phyloP scores from a whole-genome alignment of 2,113 vertebrate species.

The Leptobrachium leishanense region DNA sequence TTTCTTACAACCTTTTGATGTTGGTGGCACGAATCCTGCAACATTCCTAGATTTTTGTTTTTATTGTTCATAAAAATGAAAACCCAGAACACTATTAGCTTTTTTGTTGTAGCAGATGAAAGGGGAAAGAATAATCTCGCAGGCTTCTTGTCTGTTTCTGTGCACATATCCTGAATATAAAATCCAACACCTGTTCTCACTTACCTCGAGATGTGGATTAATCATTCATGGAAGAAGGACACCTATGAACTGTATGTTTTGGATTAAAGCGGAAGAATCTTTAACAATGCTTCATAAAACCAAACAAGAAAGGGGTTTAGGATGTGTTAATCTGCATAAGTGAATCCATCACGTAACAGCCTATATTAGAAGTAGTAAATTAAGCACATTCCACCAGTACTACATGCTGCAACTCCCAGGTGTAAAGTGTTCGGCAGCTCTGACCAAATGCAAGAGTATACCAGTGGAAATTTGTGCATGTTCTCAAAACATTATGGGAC shows the following conservation, averaged over 20 bases:
- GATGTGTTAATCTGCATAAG: not conserved
- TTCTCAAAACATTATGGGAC: no score
- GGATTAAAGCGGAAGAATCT: not conserved
- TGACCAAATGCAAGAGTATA: no score
- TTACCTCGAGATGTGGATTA: not conserved
- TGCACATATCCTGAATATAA: not conserved
- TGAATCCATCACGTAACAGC: not conserved
- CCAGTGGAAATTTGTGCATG: no score
- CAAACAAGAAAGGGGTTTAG: not conserved
- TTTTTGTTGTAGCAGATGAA: not conserved
- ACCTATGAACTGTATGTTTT: not conserved
- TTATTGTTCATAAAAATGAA: not conserved
- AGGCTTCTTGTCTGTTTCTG: not conserved
- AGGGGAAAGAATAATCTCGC: not conserved
- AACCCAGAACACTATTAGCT: not conserved
- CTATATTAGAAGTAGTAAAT: not conserved
- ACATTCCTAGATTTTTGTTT: not conserved
- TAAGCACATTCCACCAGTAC: not conserved
- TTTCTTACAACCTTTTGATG: not conserved
- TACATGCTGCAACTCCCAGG: not conserved
- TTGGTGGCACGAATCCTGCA: not conserved
- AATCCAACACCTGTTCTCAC: not conserved
- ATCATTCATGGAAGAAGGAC: not conserved
- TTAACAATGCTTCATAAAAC: conserved; percentile 1
- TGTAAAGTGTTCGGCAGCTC: no score